Evolutionary conservation across 2,113 vertebrate genomes (phyloP).

Genomic region (Meleagris gallopavo): DNA sequence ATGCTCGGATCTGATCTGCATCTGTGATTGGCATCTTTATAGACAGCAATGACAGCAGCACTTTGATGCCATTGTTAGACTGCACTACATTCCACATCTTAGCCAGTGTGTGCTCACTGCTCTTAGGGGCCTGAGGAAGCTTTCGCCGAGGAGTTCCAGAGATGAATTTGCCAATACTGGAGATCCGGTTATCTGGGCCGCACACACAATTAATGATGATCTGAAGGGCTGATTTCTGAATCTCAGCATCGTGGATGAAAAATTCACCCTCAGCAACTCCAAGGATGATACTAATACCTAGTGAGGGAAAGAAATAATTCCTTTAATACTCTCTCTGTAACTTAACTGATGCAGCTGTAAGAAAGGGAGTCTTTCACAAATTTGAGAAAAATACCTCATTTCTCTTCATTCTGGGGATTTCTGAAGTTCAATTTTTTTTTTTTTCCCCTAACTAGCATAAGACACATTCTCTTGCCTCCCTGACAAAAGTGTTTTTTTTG

Average conservation of each 20-base stretch:
- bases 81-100: conserved; percentile 99
- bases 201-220: conserved; percentile 98
- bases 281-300: conserved; percentile 98
- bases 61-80: conserved; percentile 99
- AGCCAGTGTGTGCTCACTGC: conserved; percentile 90
- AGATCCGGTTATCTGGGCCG: conserved; percentile 94
- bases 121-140: conserved; percentile 88
- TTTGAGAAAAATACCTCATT: not conserved
- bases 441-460: not conserved
- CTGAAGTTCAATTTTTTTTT: not conserved
- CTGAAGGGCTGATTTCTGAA: conserved; percentile 98
- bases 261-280: conserved; percentile 97
- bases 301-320: not conserved
- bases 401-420: not conserved
- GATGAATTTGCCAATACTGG: conserved; percentile 96
- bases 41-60: conserved; percentile 92
- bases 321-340: not conserved
- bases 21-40: conserved; percentile 99
- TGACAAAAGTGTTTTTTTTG: not conserved
- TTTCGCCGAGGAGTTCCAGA: conserved; percentile 93
- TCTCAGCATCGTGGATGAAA: conserved; percentile 97
- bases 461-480: not conserved
- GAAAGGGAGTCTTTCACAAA: not conserved
- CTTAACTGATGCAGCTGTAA: not conserved
- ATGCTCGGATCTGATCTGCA: conserved; percentile 94